Conservation (phyloP, 2,797 vertebrate species). For the Tolypeutes matacus region DNA sequence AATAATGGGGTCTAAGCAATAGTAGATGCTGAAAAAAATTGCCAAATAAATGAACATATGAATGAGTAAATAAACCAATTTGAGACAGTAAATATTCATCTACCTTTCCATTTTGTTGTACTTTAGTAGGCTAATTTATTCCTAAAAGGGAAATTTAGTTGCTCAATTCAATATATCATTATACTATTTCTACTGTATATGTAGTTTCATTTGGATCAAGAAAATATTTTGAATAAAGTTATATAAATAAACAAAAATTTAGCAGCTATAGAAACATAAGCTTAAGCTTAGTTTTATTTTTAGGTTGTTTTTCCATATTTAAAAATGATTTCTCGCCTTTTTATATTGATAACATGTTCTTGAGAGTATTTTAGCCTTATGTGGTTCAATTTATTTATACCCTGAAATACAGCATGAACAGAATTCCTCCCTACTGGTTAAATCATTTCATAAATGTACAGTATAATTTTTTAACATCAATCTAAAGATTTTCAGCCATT, state of each 20-base stretch:
- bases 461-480: constrained; percentile 68
- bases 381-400: neutral
- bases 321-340: neutral
- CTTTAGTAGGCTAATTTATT: neutral
- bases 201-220: neutral
- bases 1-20: neutral
- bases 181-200: neutral
- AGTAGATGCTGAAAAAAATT: neutral
- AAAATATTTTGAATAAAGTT: constrained; percentile 15
- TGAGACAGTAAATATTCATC: neutral
- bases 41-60: neutral
- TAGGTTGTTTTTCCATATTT: constrained; percentile 36
- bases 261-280: neutral
- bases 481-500: constrained; percentile 65
- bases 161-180: neutral
- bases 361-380: neutral
- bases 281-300: neutral
- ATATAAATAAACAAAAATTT: constrained; percentile 20
- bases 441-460: constrained; percentile 56
- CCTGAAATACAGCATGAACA: constrained; percentile 15
- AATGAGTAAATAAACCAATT: neutral
- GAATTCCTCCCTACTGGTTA: constrained; percentile 53
- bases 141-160: neutral
- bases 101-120: neutral
- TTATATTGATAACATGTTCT: neutral